Evolutionary conservation across 2,888 invertebrate species (phyloP), one percentile per base, ranked within the genome.

Genomic region (Drosophila subsilvestris): DNA sequence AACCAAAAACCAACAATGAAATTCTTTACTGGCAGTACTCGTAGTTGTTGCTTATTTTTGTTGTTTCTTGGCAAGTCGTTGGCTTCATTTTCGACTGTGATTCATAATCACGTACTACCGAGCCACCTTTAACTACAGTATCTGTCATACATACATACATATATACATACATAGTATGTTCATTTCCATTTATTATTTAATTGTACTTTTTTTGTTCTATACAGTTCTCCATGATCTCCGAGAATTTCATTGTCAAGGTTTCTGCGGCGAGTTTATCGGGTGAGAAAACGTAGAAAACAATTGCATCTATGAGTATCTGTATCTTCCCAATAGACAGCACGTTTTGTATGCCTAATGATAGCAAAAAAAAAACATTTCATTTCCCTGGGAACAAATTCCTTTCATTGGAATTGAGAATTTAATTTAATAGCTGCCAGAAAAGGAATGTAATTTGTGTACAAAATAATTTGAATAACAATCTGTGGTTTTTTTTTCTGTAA

Each of bases 241-340:
- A 14, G 65, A 70, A 67, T 63, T 80, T 63, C 62, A 78, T 60
- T 74, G 66, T 48, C 75, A 84, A 74, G 78, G 66, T 76, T 50
- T 48, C 14, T 45, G 18, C 20, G 63, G 20, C 12, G 44, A 42
- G 27, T 51, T 63, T 48, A 66, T 51, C 32, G 43, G 47, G 49
- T 69, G 78, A 84, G 81, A 80, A 83, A 54, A 69, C 74, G 54
- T 62, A 32, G 17, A 54, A 58, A 67, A 74, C 75, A 71, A 71
- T 71, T 67, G 57, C 27, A 75, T 47, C 14, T 29, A 25, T 6
- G 18, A 44, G 6, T 44, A 27, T n/a, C 12, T 20, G 18, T 6
- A 50, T 50, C 17, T 47, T 27, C 9, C 9, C 7, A 27, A 17
- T 32, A 49, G 32, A 14, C 48, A 27, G 70, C 56, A 70, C 48